Percentiles rank a stretch among this genome's conserved stretches.
These are phyloP conservation scores for Dione juno DNA, from an alignment of 2,888 invertebrate genomes.

Conservation along the genomic window DNA sequence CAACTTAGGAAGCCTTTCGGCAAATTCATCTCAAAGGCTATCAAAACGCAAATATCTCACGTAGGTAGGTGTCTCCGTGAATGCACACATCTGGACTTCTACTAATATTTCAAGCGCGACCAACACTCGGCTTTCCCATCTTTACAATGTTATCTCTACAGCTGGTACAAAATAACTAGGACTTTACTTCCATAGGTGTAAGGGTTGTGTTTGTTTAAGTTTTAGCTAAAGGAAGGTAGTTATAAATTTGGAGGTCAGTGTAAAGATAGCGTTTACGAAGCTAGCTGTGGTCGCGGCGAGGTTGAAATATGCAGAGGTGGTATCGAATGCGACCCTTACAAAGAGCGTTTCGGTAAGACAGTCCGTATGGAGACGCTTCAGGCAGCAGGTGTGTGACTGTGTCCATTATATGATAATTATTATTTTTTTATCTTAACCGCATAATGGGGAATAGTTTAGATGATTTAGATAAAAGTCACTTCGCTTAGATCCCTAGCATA, in stretches of 20 bases:
- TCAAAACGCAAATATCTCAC: conserved; percentile 75
- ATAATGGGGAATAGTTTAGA: not conserved
- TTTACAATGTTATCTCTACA: conserved; percentile 54
- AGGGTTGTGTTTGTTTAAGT: conserved; percentile 45
- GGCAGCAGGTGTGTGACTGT: conserved; percentile 58
- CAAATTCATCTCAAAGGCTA: conserved; percentile 68
- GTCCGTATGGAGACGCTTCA: conserved; percentile 67
- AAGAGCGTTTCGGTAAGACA: conserved; percentile 71
- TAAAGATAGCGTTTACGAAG: conserved; percentile 77
- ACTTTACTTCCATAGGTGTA: conserved; percentile 46
- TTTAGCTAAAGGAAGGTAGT: conserved; percentile 35
- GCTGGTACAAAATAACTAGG: not conserved
- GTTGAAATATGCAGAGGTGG: conserved; percentile 80
- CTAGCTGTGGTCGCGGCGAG: conserved; percentile 70
- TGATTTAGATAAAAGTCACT: not conserved
- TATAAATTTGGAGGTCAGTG: conserved; percentile 57
- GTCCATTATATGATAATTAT: conserved; percentile 51
- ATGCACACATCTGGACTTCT: conserved; percentile 74
- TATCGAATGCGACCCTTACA: conserved; percentile 77
- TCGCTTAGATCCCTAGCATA: no score
- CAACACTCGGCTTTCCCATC: conserved; percentile 69
- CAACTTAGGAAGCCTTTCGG: conserved; percentile 48
- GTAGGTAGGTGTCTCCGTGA: conserved; percentile 65
- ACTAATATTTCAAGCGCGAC: conserved; percentile 80
- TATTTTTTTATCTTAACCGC: not conserved